These are phyloP conservation scores for Meda fulgida DNA, from an alignment of 2,797 vertebrate genomes.

Conservation along the genomic window DNA sequence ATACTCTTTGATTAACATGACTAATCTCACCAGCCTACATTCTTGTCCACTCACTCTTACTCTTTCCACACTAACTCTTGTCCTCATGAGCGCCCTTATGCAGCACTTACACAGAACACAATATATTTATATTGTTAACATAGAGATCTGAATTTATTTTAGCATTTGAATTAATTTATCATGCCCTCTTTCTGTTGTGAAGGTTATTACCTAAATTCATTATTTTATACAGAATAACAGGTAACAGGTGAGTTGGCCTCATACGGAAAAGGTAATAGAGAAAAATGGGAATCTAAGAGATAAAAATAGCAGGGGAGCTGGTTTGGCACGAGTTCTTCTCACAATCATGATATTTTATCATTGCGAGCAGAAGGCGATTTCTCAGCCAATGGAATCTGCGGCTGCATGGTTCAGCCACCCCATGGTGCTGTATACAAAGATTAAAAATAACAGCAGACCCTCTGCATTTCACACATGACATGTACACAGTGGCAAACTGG, in stretches of 20 bases:
- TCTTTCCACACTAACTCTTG: background rate
- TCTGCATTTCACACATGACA: conserved; percentile 36
- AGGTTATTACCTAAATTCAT: conserved; percentile 35
- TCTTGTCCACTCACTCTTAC: background rate
- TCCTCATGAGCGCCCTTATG: background rate
- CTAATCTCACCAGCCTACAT: background rate
- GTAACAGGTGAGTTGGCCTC: conserved; percentile 1
- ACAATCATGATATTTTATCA: conserved; percentile 41
- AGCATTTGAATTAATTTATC: conserved; percentile 8
- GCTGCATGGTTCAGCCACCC: conserved; percentile 25
- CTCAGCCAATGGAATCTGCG: conserved; percentile 31
- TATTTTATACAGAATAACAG: background rate
- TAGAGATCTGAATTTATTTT: conserved; percentile 4
- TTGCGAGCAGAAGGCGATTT: conserved; percentile 6
- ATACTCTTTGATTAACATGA: too few relatives aligned
- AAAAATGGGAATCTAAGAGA: conserved; percentile 22
- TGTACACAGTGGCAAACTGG: conserved; percentile 16
- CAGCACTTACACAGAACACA: background rate
- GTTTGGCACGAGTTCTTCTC: conserved; percentile 21
- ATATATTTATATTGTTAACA: background rate
- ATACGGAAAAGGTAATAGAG: background rate
- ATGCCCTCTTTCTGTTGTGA: conserved; percentile 25
- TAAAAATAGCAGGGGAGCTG: conserved; percentile 20
- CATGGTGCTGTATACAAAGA: conserved; percentile 39
- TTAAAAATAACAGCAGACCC: conserved; percentile 45